Conservation (phyloP, 2,888 invertebrate species). For the Synanthedon vespiformis region DNA sequence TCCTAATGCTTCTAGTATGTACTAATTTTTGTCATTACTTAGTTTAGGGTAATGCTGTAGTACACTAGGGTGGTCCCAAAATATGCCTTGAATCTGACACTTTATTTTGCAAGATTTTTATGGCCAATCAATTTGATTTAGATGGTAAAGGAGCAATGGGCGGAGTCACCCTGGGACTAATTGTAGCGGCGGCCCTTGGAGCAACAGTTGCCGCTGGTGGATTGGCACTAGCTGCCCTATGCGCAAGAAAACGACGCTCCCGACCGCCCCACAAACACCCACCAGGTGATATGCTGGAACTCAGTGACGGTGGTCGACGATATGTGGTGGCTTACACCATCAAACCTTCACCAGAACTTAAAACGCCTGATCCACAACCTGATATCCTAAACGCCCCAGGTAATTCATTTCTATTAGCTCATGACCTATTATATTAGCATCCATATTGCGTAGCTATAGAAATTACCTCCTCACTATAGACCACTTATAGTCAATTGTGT, state of each 20-base stretch:
- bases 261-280: slow-evolving; percentile 56
- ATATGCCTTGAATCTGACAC: too few relatives aligned
- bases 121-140: slow-evolving; percentile 23
- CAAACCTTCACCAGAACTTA: slow-evolving; percentile 72
- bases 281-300: slow-evolving; percentile 70
- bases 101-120: slow-evolving; percentile 7
- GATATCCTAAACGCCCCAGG: slow-evolving; percentile 85
- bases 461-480: too few relatives aligned
- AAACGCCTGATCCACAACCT: slow-evolving; percentile 77
- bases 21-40: too few relatives aligned
- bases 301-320: slow-evolving; percentile 82
- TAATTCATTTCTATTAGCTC: slow-evolving; percentile 13
- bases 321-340: slow-evolving; percentile 89
- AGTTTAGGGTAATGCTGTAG: too few relatives aligned
- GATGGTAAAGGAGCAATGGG: slow-evolving; percentile 78
- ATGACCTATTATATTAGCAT: background rate
- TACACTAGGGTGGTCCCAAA: too few relatives aligned
- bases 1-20: too few relatives aligned
- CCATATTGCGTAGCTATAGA: background rate
- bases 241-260: slow-evolving; percentile 40
- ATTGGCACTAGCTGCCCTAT: slow-evolving; percentile 40
- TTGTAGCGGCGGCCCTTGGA: slow-evolving; percentile 49
- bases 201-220: slow-evolving; percentile 43
- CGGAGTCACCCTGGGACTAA: slow-evolving; percentile 78
- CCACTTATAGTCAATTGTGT: too few relatives aligned